phyloP scores from a whole-genome alignment of 2,113 vertebrate species.

The Pipa parva region DNA sequence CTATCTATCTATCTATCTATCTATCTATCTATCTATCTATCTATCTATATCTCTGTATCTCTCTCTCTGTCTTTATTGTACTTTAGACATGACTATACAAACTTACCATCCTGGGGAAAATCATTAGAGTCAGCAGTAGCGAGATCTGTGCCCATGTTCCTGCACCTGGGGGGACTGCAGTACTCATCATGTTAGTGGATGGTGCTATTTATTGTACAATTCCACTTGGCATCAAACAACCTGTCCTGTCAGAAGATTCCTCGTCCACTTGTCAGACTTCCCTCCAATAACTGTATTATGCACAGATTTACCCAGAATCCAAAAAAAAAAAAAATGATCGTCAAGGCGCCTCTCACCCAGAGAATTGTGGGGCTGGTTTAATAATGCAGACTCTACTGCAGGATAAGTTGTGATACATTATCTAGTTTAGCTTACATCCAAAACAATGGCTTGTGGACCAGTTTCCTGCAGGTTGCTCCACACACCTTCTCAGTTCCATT shows the following conservation, averaged over 20 bases:
- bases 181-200: background rate
- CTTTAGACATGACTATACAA: background rate
- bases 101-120: background rate
- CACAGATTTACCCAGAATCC: too few relatives aligned
- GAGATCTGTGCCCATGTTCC: background rate
- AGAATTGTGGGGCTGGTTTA: too few relatives aligned
- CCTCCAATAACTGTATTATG: too few relatives aligned
- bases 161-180: background rate
- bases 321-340: too few relatives aligned
- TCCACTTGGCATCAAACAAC: background rate
- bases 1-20: background rate
- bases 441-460: background rate
- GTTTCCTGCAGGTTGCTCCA: too few relatives aligned
- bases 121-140: background rate
- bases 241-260: background rate
- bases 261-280: background rate
- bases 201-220: background rate
- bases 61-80: background rate
- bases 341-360: too few relatives aligned
- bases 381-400: background rate
- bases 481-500: too few relatives aligned
- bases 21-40: background rate
- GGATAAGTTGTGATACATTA: background rate
- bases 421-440: too few relatives aligned
- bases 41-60: background rate